Percentiles rank a stretch among this genome's conserved stretches.
Conservation (phyloP, 2,888 invertebrate species). For the Meteorus cinctellus region DNA sequence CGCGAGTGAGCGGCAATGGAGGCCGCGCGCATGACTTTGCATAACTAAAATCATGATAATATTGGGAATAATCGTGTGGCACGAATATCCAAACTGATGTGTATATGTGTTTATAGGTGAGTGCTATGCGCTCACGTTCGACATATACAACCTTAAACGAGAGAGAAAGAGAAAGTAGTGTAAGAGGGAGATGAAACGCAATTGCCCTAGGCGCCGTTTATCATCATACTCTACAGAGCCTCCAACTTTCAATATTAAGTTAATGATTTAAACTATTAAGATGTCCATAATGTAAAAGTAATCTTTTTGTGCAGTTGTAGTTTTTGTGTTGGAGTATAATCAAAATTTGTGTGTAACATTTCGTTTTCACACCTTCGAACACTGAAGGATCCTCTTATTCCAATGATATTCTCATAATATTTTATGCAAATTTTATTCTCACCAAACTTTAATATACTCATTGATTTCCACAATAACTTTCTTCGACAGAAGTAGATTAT, state of each 20-base stretch:
- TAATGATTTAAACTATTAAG: not conserved
- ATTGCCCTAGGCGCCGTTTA: not conserved
- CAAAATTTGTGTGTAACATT: too few species aligned
- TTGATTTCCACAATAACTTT: too few species aligned
- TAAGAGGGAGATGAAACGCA: not conserved
- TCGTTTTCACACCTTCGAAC: too few species aligned
- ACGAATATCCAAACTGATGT: not conserved
- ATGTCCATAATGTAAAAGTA: not conserved
- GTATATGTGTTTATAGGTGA: not conserved
- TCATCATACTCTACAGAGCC: not conserved
- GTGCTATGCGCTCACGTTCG: not conserved
- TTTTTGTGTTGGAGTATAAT: too few species aligned
- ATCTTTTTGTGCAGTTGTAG: not conserved
- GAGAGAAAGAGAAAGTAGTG: not conserved
- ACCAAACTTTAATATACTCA: too few species aligned
- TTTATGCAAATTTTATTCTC: too few species aligned
- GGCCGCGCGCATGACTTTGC: slow-evolving; percentile 46
- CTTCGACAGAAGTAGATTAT: not conserved
- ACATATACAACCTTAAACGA: not conserved
- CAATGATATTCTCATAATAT: too few species aligned
- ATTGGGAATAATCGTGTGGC: slow-evolving; percentile 20
- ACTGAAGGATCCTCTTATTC: too few species aligned
- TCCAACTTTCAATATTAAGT: not conserved
- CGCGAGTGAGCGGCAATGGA: not conserved
- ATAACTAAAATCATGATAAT: slow-evolving; percentile 47